A percentile compares a stretch with the other conserved stretches of the same genome.
phyloP scores from a whole-genome alignment of 2,797 vertebrate genomes.

The Muscicapa striata region DNA sequence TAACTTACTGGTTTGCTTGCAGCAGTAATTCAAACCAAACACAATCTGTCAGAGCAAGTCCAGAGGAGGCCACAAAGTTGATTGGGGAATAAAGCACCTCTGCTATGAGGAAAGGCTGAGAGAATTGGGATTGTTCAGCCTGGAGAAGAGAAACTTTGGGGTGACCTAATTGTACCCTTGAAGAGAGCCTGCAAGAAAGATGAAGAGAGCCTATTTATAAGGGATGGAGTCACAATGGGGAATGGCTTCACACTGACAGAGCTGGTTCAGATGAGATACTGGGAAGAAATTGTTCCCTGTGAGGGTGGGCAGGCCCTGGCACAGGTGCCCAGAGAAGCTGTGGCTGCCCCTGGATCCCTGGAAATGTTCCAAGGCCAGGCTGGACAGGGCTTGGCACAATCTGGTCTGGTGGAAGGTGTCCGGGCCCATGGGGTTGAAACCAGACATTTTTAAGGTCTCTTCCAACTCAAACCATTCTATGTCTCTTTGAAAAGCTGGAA shows the following conservation, averaged over 20 bases:
- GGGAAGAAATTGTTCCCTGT: not conserved
- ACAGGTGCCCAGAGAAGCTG: not conserved
- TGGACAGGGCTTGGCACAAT: not conserved
- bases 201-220: not conserved
- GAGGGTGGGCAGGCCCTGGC: not conserved
- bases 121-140: not conserved
- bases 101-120: not conserved
- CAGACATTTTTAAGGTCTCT: not conserved
- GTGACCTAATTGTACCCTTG: not conserved
- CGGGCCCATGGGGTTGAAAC: not conserved
- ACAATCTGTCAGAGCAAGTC: not conserved
- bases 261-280: too few relatives aligned
- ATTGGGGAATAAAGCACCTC: not conserved
- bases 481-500: not conserved
- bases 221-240: not conserved
- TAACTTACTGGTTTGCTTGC: slow-evolving; percentile 24
- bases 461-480: not conserved
- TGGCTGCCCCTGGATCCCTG: not conserved
- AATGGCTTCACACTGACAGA: not conserved
- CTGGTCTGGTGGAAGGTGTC: not conserved
- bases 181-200: not conserved
- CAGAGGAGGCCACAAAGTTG: not conserved
- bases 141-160: not conserved
- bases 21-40: slow-evolving; percentile 13
- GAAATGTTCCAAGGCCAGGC: not conserved